Conservation (phyloP, 2,113 vertebrate genomes). For the Tychaedon coryphoeus region DNA sequence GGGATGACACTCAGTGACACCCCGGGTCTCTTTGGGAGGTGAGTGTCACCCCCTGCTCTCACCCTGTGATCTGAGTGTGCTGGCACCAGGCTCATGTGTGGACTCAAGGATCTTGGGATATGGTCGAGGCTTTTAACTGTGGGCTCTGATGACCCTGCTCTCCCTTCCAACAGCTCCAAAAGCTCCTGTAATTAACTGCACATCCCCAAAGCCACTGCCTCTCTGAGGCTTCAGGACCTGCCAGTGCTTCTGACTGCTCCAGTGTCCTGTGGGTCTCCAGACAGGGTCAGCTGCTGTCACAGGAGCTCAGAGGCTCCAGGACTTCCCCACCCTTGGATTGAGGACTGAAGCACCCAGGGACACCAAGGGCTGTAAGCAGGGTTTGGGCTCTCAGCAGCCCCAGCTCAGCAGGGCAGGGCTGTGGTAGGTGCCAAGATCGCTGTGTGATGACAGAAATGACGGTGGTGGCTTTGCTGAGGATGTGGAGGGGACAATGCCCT, state of each 20-base stretch:
- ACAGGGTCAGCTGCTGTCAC: not conserved
- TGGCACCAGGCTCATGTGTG: fast-evolving
- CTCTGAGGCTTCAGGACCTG: not conserved
- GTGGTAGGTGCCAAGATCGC: not conserved
- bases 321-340: not conserved
- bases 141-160: not conserved
- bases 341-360: not conserved
- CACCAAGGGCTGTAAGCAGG: not conserved
- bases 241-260: not conserved
- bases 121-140: not conserved
- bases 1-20: not conserved
- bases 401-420: not conserved
- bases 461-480: not conserved
- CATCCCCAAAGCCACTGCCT: conserved; percentile 40
- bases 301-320: not conserved
- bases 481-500: not conserved
- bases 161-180: not conserved
- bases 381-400: not conserved
- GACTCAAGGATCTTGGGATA: not conserved
- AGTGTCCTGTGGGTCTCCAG: not conserved
- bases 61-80: not conserved
- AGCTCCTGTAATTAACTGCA: conserved; percentile 50
- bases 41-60: not conserved
- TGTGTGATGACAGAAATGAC: fast-evolving
- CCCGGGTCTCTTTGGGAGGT: not conserved